Conservation (phyloP, 1,140 invertebrate genomes). For the Lasaia peninsularis region DNA sequence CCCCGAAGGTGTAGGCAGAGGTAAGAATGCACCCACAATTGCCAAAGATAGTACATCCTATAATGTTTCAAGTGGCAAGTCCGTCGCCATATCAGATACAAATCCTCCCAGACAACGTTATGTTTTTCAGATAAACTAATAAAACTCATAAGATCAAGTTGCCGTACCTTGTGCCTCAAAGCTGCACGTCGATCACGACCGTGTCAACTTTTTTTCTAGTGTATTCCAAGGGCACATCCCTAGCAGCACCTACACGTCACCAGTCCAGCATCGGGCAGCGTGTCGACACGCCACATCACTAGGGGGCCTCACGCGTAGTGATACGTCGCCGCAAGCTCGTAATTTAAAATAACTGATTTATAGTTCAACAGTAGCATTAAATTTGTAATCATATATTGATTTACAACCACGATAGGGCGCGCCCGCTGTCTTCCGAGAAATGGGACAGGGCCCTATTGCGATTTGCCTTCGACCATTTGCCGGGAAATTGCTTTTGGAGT, state of each 20-base stretch:
- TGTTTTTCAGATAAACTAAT: too few relatives aligned
- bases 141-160: too few relatives aligned
- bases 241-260: conserved; percentile 18
- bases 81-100: too few relatives aligned
- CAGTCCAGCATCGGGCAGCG: conserved; percentile 24
- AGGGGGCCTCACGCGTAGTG: conserved; percentile 68
- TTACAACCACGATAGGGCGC: conserved; percentile 69
- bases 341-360: conserved; percentile 74
- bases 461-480: conserved; percentile 36
- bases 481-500: conserved; percentile 51
- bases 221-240: conserved; percentile 1
- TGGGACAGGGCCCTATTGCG: conserved; percentile 41
- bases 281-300: conserved; percentile 66
- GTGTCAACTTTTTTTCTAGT: too few relatives aligned
- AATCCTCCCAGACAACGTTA: too few relatives aligned
- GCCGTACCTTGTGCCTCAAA: too few relatives aligned
- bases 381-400: conserved; percentile 78
- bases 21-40: too few relatives aligned
- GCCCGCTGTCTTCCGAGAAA: conserved; percentile 64
- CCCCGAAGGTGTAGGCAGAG: too few relatives aligned
- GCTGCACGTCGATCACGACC: too few relatives aligned
- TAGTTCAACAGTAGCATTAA: conserved; percentile 75
- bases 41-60: too few relatives aligned
- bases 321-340: conserved; percentile 65
- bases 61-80: too few relatives aligned